phyloP scores from a whole-genome alignment of 2,113 vertebrate genomes.

The Telmatochromis sp. region DNA sequence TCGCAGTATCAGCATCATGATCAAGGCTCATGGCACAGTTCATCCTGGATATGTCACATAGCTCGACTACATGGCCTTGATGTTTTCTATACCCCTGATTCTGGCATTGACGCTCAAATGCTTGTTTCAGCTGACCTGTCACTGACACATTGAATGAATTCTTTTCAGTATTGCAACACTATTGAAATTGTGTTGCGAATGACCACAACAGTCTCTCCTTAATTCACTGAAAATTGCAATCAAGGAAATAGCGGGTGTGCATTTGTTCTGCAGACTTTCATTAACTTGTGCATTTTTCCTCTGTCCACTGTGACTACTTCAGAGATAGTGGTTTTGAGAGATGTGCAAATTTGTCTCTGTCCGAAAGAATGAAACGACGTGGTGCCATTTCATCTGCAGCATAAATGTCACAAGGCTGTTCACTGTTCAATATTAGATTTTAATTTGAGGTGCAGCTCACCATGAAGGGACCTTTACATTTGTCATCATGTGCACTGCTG shows the following conservation, averaged over 20 bases:
- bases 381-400: neutral
- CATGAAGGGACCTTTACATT: slow-evolving; percentile 7
- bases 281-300: neutral
- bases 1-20: neutral
- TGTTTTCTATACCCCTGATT: neutral
- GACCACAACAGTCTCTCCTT: neutral
- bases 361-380: neutral
- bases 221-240: neutral
- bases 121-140: neutral
- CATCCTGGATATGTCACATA: neutral
- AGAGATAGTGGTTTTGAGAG: neutral
- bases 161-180: neutral
- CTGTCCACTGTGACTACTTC: neutral
- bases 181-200: neutral
- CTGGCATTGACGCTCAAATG: neutral
- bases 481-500: neutral
- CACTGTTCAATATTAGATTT: neutral
- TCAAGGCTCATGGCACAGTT: neutral
- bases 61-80: neutral
- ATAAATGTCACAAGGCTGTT: neutral
- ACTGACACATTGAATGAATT: neutral
- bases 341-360: neutral
- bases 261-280: neutral
- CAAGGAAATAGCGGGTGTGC: neutral
- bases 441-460: neutral